phyloP scores from a whole-genome alignment of 2,888 invertebrate genomes.

The Netelia inedita region DNA sequence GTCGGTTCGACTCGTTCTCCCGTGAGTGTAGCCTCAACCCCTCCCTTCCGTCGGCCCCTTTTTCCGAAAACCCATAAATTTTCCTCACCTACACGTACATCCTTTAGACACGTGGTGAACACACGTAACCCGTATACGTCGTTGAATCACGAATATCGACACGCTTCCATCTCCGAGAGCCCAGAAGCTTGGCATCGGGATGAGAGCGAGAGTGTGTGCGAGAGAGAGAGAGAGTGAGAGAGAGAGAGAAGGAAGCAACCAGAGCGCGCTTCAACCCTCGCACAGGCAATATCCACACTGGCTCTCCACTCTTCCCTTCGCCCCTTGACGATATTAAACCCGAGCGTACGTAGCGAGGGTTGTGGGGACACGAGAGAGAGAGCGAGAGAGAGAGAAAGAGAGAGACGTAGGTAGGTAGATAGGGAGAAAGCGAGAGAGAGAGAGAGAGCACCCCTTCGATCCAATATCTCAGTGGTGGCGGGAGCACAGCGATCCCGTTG shows the following conservation, averaged over 20 bases:
- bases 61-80: constrained; percentile 37
- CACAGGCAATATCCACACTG: constrained; percentile 66
- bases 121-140: constrained; percentile 5
- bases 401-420: no score
- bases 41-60: no score
- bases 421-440: constrained; percentile 20
- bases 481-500: constrained; percentile 64
- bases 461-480: constrained; percentile 76
- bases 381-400: constrained; percentile 9
- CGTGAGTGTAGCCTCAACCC: not conserved
- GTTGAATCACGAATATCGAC: constrained; percentile 67
- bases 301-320: constrained; percentile 41
- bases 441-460: constrained; percentile 69
- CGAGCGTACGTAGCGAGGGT: constrained; percentile 61
- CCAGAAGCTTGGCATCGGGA: constrained; percentile 29
- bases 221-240: constrained; percentile 39
- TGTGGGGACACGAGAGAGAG: constrained; percentile 50
- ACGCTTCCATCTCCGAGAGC: constrained; percentile 63
- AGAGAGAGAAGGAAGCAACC: constrained; percentile 34
- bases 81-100: constrained; percentile 14
- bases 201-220: not conserved
- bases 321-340: constrained; percentile 66
- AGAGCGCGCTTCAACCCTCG: constrained; percentile 54
- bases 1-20: not conserved
- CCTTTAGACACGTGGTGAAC: constrained; percentile 29